Conservation (phyloP, 2,797 vertebrate species). For the Poecilia wingei region DNA sequence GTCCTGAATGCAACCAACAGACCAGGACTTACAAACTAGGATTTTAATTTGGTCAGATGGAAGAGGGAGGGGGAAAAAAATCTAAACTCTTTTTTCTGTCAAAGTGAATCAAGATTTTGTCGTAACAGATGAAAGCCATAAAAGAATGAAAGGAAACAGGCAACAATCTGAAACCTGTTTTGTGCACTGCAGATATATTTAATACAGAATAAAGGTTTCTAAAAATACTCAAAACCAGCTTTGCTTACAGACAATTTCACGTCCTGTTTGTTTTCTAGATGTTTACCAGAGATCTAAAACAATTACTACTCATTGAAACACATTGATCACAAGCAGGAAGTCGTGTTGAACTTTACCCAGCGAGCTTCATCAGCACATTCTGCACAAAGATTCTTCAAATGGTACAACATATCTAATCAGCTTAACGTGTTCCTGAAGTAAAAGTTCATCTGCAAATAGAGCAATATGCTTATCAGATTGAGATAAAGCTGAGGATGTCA, state of each 20-base stretch:
- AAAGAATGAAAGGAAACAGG: constrained; percentile 55
- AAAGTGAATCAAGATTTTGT: constrained; percentile 65
- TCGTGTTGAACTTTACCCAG: neutral
- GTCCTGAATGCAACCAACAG: constrained; percentile 25
- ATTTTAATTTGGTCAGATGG: constrained; percentile 71
- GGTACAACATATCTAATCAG: neutral
- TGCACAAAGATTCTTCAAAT: neutral
- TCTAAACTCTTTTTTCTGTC: constrained; percentile 59
- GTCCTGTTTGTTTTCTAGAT: neutral
- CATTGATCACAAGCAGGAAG: neutral
- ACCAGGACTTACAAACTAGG: constrained; percentile 49
- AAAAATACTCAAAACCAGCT: constrained; percentile 18
- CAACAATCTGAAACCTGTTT: constrained; percentile 19
- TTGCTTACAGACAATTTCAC: constrained; percentile 1
- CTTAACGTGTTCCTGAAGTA: neutral
- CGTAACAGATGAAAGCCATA: constrained; percentile 40
- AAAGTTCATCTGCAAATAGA: neutral
- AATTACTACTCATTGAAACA: neutral
- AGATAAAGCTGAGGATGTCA: neutral
- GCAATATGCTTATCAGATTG: neutral
- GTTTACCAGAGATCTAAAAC: neutral
- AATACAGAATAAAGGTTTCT: constrained; percentile 12
- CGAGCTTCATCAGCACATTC: constrained; percentile 6
- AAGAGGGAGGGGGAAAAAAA: constrained; percentile 52
- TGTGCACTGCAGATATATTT: constrained; percentile 18